A percentile compares a stretch with the other conserved stretches of the same genome.
phyloP scores from a whole-genome alignment of 2,888 invertebrate genomes.

The Euzophera pinguis region DNA sequence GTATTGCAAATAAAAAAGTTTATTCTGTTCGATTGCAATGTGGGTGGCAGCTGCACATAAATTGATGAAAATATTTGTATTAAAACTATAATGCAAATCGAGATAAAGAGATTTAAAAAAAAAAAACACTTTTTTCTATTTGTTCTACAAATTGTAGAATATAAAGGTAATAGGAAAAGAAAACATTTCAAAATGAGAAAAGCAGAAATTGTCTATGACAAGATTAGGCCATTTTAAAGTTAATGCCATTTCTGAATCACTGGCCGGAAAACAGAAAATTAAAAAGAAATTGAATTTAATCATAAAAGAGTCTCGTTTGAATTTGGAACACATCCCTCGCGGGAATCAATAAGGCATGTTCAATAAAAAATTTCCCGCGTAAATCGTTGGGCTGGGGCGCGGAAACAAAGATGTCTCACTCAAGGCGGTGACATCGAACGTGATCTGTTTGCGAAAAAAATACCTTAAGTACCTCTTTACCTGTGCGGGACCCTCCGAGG shows the following conservation, averaged over 20 bases:
- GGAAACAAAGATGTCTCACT: constrained; percentile 73
- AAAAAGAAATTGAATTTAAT: constrained; percentile 4
- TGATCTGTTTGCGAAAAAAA: constrained; percentile 76
- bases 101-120: background rate
- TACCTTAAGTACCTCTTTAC: constrained; percentile 64
- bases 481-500: constrained; percentile 45
- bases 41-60: constrained; percentile 5
- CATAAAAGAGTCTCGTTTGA: constrained; percentile 19
- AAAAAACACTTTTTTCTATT: too few relatives aligned
- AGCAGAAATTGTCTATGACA: too few relatives aligned
- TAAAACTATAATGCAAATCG: background rate
- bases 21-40: constrained; percentile 6
- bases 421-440: constrained; percentile 64
- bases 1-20: constrained; percentile 8
- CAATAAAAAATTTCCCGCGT: constrained; percentile 53
- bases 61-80: background rate
- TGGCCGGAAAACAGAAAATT: background rate
- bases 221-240: too few relatives aligned
- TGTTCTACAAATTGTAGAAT: background rate
- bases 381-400: constrained; percentile 52
- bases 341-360: constrained; percentile 61
- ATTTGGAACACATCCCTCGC: constrained; percentile 25
- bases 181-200: too few relatives aligned
- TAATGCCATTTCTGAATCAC: background rate
- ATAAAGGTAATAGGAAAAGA: too few relatives aligned